phyloP scores from a whole-genome alignment of 2,888 invertebrate species.

The Lymantria monacha region DNA sequence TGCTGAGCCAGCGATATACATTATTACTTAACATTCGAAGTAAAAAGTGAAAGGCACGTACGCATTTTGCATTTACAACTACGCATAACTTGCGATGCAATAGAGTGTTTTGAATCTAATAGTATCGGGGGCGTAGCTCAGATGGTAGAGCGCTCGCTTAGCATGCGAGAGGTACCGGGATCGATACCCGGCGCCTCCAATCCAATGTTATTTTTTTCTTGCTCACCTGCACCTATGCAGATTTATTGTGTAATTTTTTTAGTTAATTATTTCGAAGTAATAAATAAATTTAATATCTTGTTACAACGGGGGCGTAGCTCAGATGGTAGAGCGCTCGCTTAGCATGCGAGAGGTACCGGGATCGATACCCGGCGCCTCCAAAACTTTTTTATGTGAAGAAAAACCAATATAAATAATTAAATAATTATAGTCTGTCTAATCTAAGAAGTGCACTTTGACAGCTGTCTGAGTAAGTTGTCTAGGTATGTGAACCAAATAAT shows the following conservation, averaged over 20 bases:
- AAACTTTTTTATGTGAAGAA: neutral
- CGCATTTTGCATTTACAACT: constrained; percentile 18
- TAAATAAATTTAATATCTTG: neutral
- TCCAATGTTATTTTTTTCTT: neutral
- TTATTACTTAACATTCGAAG: constrained; percentile 3
- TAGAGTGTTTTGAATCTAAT: constrained; percentile 7
- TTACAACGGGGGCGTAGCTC: constrained; percentile 71
- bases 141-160: constrained; percentile 83
- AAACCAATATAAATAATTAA: no score
- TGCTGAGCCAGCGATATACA: constrained; percentile 10
- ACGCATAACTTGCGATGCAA: constrained; percentile 6
- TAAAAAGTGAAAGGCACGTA: constrained; percentile 33
- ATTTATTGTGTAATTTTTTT: neutral
- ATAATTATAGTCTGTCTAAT: no score
- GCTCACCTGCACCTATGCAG: constrained; percentile 1
- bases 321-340: constrained; percentile 83
- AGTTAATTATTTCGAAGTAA: neutral
- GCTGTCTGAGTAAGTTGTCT: no score
- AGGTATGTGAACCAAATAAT: no score
- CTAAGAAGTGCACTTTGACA: no score
- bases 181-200: constrained; percentile 55
- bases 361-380: constrained; percentile 72
- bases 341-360: constrained; percentile 81
- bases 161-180: constrained; percentile 81
- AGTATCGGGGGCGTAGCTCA: constrained; percentile 74